A percentile compares a stretch with the other conserved stretches of the same genome.
phyloP scores from a whole-genome alignment of 2,888 invertebrate genomes.

The Zaprionus obscuricornis region DNA sequence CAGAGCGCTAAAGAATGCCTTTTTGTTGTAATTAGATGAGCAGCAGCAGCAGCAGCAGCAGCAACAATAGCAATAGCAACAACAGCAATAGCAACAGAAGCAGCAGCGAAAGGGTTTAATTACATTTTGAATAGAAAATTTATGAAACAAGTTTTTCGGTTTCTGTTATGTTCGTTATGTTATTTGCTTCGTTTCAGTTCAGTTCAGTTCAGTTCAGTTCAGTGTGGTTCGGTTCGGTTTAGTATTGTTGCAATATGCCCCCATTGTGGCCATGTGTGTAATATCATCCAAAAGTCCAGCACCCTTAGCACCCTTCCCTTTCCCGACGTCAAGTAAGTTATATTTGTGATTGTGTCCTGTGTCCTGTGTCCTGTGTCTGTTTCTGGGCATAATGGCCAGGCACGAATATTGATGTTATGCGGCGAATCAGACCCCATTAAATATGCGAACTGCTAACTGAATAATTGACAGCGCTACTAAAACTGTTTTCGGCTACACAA shows the following conservation, averaged over 20 bases:
- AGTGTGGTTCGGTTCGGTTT: constrained; percentile 4
- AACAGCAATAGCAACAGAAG: constrained; percentile 14
- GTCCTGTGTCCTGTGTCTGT: constrained; percentile 14
- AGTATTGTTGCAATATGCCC: constrained; percentile 20
- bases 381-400: constrained; percentile 29
- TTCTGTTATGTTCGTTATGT: constrained; percentile 43
- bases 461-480: constrained; percentile 49
- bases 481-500: constrained; percentile 35
- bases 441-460: constrained; percentile 47
- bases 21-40: constrained; percentile 76
- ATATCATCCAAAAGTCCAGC: constrained; percentile 54
- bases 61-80: too few species aligned
- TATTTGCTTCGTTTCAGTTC: constrained; percentile 24
- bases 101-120: constrained; percentile 70
- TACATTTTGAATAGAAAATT: constrained; percentile 78
- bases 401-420: constrained; percentile 42
- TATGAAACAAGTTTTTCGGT: constrained; percentile 76
- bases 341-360: not conserved
- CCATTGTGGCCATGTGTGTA: constrained; percentile 68
- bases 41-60: constrained; percentile 36
- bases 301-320: too few species aligned
- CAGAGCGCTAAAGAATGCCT: constrained; percentile 45
- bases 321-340: constrained; percentile 5
- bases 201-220: constrained; percentile 15
- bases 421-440: constrained; percentile 56